Evolutionary conservation across 2,797 vertebrate species (phyloP).

Genomic region (Sebastes paucispinis): DNA sequence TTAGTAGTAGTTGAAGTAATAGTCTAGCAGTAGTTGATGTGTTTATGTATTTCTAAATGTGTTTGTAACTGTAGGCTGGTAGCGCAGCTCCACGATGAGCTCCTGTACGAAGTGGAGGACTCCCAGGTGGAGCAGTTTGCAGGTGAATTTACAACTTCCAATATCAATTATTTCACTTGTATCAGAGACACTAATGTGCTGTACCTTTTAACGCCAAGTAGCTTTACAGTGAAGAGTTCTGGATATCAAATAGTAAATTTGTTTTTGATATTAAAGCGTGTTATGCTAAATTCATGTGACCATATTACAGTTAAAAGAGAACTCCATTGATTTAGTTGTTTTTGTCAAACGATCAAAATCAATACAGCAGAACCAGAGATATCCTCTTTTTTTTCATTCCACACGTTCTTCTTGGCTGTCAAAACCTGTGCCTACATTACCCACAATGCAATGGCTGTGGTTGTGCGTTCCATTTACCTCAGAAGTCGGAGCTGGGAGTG

Average conservation of each 20-base stretch:
- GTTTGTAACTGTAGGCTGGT: slow-evolving; percentile 80
- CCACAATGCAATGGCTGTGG: background rate
- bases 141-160: slow-evolving; percentile 72
- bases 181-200: background rate
- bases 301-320: background rate
- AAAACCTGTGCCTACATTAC: background rate
- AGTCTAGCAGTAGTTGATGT: background rate
- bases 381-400: too few species aligned
- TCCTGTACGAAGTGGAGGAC: slow-evolving; percentile 92
- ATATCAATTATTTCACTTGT: background rate
- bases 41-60: background rate
- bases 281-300: background rate
- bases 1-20: background rate
- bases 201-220: background rate
- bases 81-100: slow-evolving; percentile 94
- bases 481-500: too few species aligned
- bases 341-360: background rate
- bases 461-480: too few species aligned
- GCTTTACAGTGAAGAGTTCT: background rate
- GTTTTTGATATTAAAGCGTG: background rate
- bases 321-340: too few species aligned
- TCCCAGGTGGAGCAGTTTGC: slow-evolving; percentile 86
- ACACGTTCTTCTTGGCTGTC: background rate
- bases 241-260: background rate
- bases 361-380: background rate